Conservation (phyloP, 2,797 vertebrate genomes). For the Mastacembelus armatus region DNA sequence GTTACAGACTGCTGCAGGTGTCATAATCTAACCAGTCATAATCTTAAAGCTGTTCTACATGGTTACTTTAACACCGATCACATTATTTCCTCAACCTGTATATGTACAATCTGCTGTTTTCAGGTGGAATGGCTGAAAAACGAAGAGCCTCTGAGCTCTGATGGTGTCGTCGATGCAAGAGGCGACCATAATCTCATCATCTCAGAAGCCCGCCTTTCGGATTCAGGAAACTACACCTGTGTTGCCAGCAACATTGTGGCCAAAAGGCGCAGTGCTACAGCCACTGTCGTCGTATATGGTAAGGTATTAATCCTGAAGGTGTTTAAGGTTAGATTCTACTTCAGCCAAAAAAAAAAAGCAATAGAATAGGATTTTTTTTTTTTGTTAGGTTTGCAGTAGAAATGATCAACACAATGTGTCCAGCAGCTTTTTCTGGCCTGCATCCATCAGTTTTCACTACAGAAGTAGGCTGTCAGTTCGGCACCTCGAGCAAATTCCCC, state of each 20-base stretch:
- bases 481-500: slow-evolving; percentile 43
- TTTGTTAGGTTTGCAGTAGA: not conserved
- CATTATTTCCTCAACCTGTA: too few species aligned
- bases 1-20: too few species aligned
- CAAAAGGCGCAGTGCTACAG: slow-evolving; percentile 92
- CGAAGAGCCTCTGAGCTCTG: slow-evolving; percentile 89
- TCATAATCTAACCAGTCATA: too few species aligned
- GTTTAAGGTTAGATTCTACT: not conserved
- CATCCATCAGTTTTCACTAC: slow-evolving; percentile 37
- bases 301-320: slow-evolving; percentile 51
- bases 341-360: not conserved
- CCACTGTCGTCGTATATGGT: slow-evolving; percentile 95
- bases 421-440: slow-evolving; percentile 3
- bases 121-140: slow-evolving; percentile 99
- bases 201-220: slow-evolving; percentile 91
- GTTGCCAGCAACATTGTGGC: slow-evolving; percentile 97
- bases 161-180: slow-evolving; percentile 86
- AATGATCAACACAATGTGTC: slow-evolving; percentile 18
- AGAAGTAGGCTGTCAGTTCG: slow-evolving; percentile 27
- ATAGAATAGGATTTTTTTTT: too few species aligned
- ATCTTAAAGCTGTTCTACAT: too few species aligned
- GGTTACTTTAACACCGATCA: too few species aligned
- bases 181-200: slow-evolving; percentile 96
- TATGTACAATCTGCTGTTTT: slow-evolving; percentile 35
- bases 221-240: slow-evolving; percentile 97